A percentile compares a stretch with the other conserved stretches of the same genome.
Conservation (phyloP, 1,140 invertebrate genomes). For the Formica exsecta region DNA sequence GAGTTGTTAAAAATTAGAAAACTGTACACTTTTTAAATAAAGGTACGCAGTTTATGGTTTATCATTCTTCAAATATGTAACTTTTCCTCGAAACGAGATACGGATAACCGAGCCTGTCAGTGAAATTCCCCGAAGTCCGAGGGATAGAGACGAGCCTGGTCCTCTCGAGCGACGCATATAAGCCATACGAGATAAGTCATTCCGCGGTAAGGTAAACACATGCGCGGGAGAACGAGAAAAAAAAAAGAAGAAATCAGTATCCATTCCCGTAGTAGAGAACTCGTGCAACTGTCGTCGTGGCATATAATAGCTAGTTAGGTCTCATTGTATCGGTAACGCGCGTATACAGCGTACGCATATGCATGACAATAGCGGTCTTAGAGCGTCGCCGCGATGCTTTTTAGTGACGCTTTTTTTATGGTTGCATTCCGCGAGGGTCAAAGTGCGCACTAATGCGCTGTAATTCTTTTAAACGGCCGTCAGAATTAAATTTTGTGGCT, state of each 20-base stretch:
- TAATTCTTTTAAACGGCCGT: constrained; percentile 75
- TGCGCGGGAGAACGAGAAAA: constrained; percentile 31
- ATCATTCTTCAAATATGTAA: constrained; percentile 27
- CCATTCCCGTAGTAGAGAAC: constrained; percentile 66
- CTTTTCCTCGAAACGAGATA: constrained; percentile 6
- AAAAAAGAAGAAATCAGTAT: constrained; percentile 72
- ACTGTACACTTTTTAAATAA: not conserved
- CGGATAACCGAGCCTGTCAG: constrained; percentile 37
- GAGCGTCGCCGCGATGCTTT: constrained; percentile 63
- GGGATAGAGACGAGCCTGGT: not conserved
- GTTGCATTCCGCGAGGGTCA: constrained; percentile 63
- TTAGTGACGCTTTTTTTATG: constrained; percentile 76
- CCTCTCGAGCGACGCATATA: constrained; percentile 7
- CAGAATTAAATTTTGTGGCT: constrained; percentile 55
- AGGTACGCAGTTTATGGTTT: not conserved
- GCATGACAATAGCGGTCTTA: constrained; percentile 80
- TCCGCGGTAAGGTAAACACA: constrained; percentile 54
- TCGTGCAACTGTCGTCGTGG: constrained; percentile 73
- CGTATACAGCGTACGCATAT: constrained; percentile 75
- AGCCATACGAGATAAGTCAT: constrained; percentile 26
- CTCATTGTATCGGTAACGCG: constrained; percentile 81
- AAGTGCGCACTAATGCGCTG: constrained; percentile 54
- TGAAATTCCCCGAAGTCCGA: constrained; percentile 19
- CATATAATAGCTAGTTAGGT: constrained; percentile 84
- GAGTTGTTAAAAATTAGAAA: not conserved